These are phyloP conservation scores for Thelaira solivaga DNA, from an alignment of 2,888 invertebrate species.

Conservation along the genomic window DNA sequence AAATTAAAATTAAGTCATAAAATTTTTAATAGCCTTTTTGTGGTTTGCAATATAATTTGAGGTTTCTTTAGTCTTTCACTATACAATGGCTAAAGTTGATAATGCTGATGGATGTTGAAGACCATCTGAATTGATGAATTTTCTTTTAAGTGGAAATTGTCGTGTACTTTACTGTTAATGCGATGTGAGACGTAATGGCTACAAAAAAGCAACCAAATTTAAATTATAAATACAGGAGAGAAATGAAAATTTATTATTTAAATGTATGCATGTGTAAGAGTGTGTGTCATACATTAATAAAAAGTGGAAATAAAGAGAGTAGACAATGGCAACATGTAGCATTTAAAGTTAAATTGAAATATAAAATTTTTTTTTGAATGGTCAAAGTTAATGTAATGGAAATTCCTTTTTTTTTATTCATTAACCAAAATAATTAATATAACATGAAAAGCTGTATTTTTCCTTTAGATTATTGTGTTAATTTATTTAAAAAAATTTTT, in stretches of 20 bases:
- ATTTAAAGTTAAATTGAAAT: constrained; percentile 23
- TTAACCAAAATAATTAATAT: too few relatives aligned
- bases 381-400: not conserved
- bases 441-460: too few relatives aligned
- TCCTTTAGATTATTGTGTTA: too few relatives aligned
- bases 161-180: not conserved
- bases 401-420: too few relatives aligned
- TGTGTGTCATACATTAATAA: constrained; percentile 11
- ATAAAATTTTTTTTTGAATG: not conserved
- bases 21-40: constrained; percentile 63
- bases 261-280: not conserved
- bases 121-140: constrained; percentile 44
- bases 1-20: constrained; percentile 61
- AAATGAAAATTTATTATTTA: constrained; percentile 1
- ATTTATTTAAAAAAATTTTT: too few relatives aligned
- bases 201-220: constrained; percentile 27
- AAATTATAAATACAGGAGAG: not conserved
- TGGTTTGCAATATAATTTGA: constrained; percentile 61
- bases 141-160: constrained; percentile 22
- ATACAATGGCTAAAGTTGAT: not conserved
- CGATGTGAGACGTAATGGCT: not conserved
- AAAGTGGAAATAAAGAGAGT: constrained; percentile 19
- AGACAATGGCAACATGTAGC: not conserved
- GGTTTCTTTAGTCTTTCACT: constrained; percentile 34
- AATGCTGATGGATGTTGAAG: constrained; percentile 5